Conservation (phyloP, 2,797 vertebrate genomes). For the Micrastur ruficollis region DNA sequence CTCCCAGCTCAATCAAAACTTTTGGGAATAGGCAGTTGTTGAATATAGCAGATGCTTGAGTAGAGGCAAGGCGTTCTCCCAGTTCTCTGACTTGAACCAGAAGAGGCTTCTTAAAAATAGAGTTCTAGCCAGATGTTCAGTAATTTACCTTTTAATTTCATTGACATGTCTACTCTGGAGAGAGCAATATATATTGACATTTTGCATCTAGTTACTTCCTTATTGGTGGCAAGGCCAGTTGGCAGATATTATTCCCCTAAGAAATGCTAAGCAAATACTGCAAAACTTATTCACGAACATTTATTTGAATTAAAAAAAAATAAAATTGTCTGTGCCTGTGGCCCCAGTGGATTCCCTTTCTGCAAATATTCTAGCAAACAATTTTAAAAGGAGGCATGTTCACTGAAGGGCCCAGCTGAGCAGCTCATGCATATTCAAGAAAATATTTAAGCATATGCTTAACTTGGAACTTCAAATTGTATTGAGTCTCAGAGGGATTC, state of each 20-base stretch:
- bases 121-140: neutral
- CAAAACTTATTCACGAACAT: neutral
- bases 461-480: slow-evolving; percentile 40
- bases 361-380: slow-evolving; percentile 37
- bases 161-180: neutral
- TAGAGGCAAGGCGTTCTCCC: neutral
- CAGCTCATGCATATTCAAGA: slow-evolving; percentile 43
- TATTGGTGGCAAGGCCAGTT: neutral
- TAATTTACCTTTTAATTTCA: slow-evolving; percentile 26
- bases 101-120: neutral
- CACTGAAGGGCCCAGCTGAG: neutral
- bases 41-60: neutral
- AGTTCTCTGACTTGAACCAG: neutral
- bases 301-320: neutral
- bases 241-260: slow-evolving; percentile 2
- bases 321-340: neutral
- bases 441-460: slow-evolving; percentile 42
- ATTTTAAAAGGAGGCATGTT: slow-evolving; percentile 39
- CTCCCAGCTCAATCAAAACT: neutral
- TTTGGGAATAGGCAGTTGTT: neutral
- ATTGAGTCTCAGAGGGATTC: slow-evolving; percentile 10
- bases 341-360: neutral
- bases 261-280: slow-evolving; percentile 7
- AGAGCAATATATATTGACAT: neutral
- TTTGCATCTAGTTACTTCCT: slow-evolving; percentile 21